Base-by-base conservation (phyloP, 2,888 invertebrate species). In the Mythimna loreyi region DNA sequence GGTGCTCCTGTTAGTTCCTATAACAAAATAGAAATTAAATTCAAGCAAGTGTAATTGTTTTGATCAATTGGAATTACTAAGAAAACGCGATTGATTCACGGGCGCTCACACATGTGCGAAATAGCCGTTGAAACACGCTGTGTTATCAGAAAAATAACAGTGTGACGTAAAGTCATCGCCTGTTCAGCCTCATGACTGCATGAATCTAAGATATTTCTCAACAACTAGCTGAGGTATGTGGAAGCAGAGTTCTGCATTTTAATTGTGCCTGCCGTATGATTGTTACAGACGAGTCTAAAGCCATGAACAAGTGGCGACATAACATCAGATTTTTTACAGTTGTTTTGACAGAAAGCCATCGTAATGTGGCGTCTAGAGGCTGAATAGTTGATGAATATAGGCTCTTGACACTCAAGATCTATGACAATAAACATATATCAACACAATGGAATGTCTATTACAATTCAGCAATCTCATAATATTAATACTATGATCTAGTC, bases 1-100 rank as follows among this genome's bases (percentile, higher is more conserved):
- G 74, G 82, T 89, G 58, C 65, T 70, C 21, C 67, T 67, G 43
- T 60, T 68, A 63, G 66, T 84, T 81, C 80, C 94, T 94, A 91
- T 68, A 93, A 94, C 85, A 88, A 89, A 49, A 60, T 1, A 56
- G 60, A 47, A 33, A 49, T 49, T 8, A 33, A 52, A 19, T 13
- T 33, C 23, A 47, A 7, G 0, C 4, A 49, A n/a, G n/a, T 9
- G 30, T 9, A 4, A 23, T 21, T 16, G 8, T 40, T 5, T 55
- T 30, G 21, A 28, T 11, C 21, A 28, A 36, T 47, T 25, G 21
- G 43, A 25, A 33, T 21, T 56, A 28, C 45, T 47, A 23, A 49
- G 49, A 21, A 61, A 61, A 58, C 16, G 19, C 49, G 7, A 65
- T 30, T 6, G 40, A 30, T 61, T 60, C 45, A 50, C 45, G 45